These are phyloP conservation scores for Cynopterus sphinx DNA, from an alignment of 2,797 vertebrate genomes.

Conservation along the genomic window DNA sequence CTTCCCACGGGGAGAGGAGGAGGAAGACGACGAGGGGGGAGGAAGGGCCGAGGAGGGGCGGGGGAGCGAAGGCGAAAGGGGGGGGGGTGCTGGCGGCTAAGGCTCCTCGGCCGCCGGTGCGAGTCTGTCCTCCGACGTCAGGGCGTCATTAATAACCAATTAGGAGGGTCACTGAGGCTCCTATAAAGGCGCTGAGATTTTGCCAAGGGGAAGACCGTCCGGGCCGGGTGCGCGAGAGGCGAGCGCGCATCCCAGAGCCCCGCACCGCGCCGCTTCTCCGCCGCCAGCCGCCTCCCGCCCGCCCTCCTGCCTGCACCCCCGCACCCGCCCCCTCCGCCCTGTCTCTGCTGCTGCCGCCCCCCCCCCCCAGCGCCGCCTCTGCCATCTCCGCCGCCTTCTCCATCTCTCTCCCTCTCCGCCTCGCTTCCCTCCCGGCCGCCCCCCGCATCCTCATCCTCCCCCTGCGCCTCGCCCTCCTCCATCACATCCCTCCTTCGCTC, in stretches of 20 bases:
- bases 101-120: constrained; percentile 79
- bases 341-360: not conserved
- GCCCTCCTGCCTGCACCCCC: not conserved
- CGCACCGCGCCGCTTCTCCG: not conserved
- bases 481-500: constrained; percentile 37
- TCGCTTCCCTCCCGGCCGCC: not conserved
- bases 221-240: constrained; percentile 47
- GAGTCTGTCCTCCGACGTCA: constrained; percentile 88
- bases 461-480: not conserved
- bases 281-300: not conserved
- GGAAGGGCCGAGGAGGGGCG: constrained; percentile 49
- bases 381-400: constrained; percentile 20
- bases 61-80: constrained; percentile 11
- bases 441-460: not conserved
- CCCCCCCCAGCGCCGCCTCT: not conserved
- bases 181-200: constrained; percentile 89
- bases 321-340: constrained; percentile 34
- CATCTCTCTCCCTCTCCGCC: not conserved
- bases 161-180: constrained; percentile 93
- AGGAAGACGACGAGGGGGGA: constrained; percentile 43
- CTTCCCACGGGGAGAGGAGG: constrained; percentile 78
- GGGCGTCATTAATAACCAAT: constrained; percentile 99
- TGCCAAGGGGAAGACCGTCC: constrained; percentile 78
- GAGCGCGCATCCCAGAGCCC: constrained; percentile 42
- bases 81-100: constrained; percentile 62